Evolutionary conservation across 2,888 invertebrate species (phyloP).

Genomic region (Cistogaster globosa): DNA sequence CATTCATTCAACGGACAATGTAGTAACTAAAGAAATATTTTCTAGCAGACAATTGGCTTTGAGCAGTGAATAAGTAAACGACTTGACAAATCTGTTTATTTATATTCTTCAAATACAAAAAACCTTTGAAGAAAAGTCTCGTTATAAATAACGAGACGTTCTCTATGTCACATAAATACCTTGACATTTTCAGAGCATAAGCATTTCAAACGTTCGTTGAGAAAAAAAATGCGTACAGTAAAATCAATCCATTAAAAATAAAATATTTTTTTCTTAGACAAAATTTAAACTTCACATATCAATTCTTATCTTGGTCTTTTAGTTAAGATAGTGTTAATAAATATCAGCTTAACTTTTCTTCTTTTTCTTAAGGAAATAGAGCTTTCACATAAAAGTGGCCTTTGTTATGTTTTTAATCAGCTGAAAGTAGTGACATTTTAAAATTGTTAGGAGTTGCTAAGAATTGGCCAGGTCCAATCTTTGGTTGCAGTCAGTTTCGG

Average conservation of each 20-base stretch:
- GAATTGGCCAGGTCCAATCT: too few relatives aligned
- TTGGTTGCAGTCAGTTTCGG: too few relatives aligned
- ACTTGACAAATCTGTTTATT: conserved; percentile 72
- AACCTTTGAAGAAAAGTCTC: not conserved
- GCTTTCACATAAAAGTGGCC: too few relatives aligned
- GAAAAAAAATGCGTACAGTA: not conserved
- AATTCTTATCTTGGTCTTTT: too few relatives aligned
- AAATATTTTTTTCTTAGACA: too few relatives aligned
- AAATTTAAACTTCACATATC: too few relatives aligned
- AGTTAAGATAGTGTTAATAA: too few relatives aligned
- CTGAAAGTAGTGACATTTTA: too few relatives aligned
- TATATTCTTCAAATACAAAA: conserved; percentile 40
- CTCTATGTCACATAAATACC: conserved; percentile 17
- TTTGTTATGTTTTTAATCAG: too few relatives aligned
- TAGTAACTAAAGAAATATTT: conserved; percentile 22
- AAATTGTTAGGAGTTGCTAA: too few relatives aligned
- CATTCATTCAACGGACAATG: conserved; percentile 4
- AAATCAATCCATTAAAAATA: not conserved
- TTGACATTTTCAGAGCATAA: conserved; percentile 17
- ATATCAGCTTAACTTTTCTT: too few relatives aligned
- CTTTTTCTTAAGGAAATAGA: too few relatives aligned
- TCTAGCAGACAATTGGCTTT: conserved; percentile 36
- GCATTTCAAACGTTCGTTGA: not conserved
- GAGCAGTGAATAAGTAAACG: conserved; percentile 49
- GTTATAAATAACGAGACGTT: conserved; percentile 9